These are phyloP conservation scores for Petrolisthes cinctipes DNA, from an alignment of 2,888 invertebrate genomes.

Conservation along the genomic window DNA sequence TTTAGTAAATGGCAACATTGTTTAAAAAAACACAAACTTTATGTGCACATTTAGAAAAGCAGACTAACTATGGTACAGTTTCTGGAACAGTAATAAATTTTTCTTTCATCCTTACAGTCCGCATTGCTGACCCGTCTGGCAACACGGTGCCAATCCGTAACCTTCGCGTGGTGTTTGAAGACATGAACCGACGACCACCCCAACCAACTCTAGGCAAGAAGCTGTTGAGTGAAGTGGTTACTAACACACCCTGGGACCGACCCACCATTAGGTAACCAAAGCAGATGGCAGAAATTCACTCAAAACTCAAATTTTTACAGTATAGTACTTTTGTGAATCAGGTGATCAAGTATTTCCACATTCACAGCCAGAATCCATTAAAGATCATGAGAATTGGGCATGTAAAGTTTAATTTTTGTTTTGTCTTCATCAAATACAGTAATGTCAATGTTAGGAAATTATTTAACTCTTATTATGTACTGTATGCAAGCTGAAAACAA, in stretches of 20 bases:
- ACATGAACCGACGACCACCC: slow-evolving; percentile 85
- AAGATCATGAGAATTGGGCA: too few relatives aligned
- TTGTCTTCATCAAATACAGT: too few relatives aligned
- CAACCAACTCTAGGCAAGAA: slow-evolving; percentile 86
- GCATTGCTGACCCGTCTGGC: slow-evolving; percentile 85
- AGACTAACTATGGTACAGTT: not conserved
- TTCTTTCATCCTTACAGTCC: slow-evolving; percentile 18
- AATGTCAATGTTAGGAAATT: too few relatives aligned
- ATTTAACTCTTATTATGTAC: too few relatives aligned
- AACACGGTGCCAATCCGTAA: slow-evolving; percentile 80
- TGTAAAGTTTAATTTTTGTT: too few relatives aligned
- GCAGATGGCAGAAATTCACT: not conserved
- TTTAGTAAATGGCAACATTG: too few relatives aligned
- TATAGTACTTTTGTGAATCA: too few relatives aligned
- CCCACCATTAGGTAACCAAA: slow-evolving; percentile 25
- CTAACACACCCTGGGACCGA: slow-evolving; percentile 48
- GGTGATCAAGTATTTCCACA: too few relatives aligned
- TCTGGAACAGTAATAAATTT: not conserved
- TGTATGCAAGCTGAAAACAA: too few relatives aligned
- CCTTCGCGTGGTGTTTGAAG: slow-evolving; percentile 82
- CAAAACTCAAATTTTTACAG: not conserved
- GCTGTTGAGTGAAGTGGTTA: slow-evolving; percentile 85
- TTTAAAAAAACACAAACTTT: too few relatives aligned
- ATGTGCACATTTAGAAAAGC: too few relatives aligned
- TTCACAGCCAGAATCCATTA: too few relatives aligned